phyloP scores from a whole-genome alignment of 2,888 invertebrate species.

The Onthophagus sagittarius region DNA sequence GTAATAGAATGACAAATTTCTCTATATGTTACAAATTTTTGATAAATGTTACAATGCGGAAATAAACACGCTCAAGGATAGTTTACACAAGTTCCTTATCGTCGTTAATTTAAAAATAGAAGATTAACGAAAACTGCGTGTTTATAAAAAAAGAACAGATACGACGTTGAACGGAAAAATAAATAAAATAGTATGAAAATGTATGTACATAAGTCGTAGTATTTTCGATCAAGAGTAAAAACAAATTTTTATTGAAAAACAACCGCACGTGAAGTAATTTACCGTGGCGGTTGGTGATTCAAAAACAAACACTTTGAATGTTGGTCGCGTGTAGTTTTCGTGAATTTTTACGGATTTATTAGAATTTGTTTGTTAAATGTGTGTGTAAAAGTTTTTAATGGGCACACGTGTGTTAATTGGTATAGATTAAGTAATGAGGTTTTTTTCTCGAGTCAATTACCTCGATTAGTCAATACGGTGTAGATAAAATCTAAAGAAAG shows the following conservation, averaged over 20 bases:
- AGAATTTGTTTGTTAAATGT: not conserved
- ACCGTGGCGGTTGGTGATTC: not conserved
- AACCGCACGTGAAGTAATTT: not conserved
- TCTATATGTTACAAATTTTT: too few relatives aligned
- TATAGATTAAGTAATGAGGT: not conserved
- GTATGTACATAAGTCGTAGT: not conserved
- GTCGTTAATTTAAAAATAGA: too few relatives aligned
- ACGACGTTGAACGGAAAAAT: not conserved
- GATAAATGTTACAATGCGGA: too few relatives aligned
- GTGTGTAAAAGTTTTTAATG: too few relatives aligned
- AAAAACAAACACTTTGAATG: not conserved
- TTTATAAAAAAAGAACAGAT: not conserved
- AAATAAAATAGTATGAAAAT: not conserved
- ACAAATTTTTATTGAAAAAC: not conserved
- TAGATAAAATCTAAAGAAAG: slow-evolving; percentile 4
- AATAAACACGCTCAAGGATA: too few relatives aligned
- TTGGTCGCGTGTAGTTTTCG: not conserved
- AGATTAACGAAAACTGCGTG: not conserved
- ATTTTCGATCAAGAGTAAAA: not conserved
- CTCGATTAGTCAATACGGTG: slow-evolving; percentile 5
- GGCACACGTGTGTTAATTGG: too few relatives aligned
- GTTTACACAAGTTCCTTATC: too few relatives aligned
- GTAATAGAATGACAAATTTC: too few relatives aligned
- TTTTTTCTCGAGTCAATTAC: slow-evolving; percentile 4
- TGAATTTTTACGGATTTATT: not conserved